A percentile compares a stretch with the other conserved stretches of the same genome.
phyloP scores from a whole-genome alignment of 2,888 invertebrate species.

The Caenorhabditis panamensis region DNA sequence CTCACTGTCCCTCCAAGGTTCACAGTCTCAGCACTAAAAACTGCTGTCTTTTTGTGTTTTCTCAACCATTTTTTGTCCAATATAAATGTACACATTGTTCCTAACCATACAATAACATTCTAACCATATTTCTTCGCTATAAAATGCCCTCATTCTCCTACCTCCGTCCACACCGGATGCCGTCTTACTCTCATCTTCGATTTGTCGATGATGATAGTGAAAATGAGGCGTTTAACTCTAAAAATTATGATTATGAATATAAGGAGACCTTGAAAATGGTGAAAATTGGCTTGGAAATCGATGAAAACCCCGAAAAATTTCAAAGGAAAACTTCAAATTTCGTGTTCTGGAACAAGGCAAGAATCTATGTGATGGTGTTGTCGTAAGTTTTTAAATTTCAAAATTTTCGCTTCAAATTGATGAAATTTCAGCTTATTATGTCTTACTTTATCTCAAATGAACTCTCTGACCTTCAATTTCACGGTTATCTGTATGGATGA shows the following conservation, averaged over 20 bases:
- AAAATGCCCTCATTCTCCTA: slow-evolving; percentile 11
- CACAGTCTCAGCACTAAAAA: background rate
- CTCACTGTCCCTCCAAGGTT: too few relatives aligned
- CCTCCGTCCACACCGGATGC: background rate
- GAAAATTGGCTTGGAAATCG: background rate
- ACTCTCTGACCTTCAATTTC: slow-evolving; percentile 34
- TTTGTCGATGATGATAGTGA: background rate
- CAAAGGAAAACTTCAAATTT: slow-evolving; percentile 9
- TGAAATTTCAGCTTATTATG: slow-evolving; percentile 10
- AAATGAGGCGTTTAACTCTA: background rate
- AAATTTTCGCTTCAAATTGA: too few relatives aligned
- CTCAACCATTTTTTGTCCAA: background rate
- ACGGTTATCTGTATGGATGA: slow-evolving; percentile 58
- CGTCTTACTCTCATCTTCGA: background rate
- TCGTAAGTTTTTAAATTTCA: slow-evolving; percentile 14
- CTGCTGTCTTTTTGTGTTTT: background rate
- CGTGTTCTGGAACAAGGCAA: slow-evolving; percentile 18
- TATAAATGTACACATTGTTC: background rate
- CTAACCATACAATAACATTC: background rate
- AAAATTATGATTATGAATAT: too few relatives aligned
- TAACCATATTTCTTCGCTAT: background rate
- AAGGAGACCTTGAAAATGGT: background rate
- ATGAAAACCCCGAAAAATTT: background rate
- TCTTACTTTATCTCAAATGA: slow-evolving; percentile 28
- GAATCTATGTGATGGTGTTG: slow-evolving; percentile 14